A percentile compares a stretch with the other conserved stretches of the same genome.
Evolutionary conservation across 2,888 invertebrate genomes (phyloP).

Genomic region (Torymus aiolomorphi): DNA sequence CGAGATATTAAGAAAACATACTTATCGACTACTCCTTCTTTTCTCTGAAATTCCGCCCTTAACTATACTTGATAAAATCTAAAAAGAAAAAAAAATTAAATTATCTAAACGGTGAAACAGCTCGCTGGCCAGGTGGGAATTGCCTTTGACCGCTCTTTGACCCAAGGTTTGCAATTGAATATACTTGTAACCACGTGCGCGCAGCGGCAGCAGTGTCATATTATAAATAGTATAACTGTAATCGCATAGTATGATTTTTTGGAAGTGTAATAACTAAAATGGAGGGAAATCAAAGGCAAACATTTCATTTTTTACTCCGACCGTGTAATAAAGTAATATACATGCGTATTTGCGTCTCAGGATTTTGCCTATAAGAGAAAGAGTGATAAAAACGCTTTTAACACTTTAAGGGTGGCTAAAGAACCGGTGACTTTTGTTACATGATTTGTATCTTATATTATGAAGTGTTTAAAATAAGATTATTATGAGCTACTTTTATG

Average conservation of each 20-base stretch:
- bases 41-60: constrained; percentile 42
- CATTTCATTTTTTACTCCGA: constrained; percentile 58
- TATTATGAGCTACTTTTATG: too few relatives aligned
- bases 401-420: neutral
- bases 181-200: constrained; percentile 59
- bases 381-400: constrained; percentile 36
- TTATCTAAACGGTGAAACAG: constrained; percentile 55
- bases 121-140: constrained; percentile 62
- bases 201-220: constrained; percentile 64
- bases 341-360: constrained; percentile 18
- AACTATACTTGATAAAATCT: constrained; percentile 49
- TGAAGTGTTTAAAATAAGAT: too few relatives aligned
- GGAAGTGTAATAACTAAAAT: constrained; percentile 46
- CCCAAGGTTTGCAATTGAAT: constrained; percentile 64
- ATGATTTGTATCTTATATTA: too few relatives aligned
- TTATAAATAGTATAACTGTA: constrained; percentile 66
- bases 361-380: constrained; percentile 32
- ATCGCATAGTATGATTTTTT: constrained; percentile 60
- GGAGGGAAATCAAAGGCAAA: constrained; percentile 55
- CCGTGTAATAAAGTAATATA: constrained; percentile 32
- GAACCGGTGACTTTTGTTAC: too few relatives aligned
- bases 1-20: too few relatives aligned
- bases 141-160: constrained; percentile 65
- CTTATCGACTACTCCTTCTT: neutral
- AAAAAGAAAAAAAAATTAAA: constrained; percentile 57